A percentile compares a stretch with the other conserved stretches of the same genome.
Conservation (phyloP, 2,113 vertebrate species). For the Ranitomeya variabilis region DNA sequence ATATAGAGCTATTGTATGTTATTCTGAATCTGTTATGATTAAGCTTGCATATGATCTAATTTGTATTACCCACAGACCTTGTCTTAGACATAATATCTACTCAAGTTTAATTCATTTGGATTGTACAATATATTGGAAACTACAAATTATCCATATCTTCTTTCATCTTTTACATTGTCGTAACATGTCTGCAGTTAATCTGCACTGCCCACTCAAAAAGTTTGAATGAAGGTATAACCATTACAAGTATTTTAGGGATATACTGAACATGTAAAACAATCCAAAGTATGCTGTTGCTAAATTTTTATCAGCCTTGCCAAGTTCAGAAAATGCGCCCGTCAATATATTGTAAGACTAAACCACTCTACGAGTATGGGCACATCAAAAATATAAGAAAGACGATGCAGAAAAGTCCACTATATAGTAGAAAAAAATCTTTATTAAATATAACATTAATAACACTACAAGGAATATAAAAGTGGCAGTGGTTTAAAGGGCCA, state of each 20-base stretch:
- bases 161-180: slow-evolving; percentile 30
- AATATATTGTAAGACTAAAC: too few species aligned
- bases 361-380: too few species aligned
- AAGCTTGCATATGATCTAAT: background rate
- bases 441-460: too few species aligned
- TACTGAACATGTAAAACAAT: too few species aligned
- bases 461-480: too few species aligned
- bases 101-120: background rate
- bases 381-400: too few species aligned
- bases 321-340: too few species aligned
- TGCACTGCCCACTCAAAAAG: slow-evolving; percentile 26
- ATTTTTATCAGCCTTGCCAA: background rate
- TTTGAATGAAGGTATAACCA: background rate
- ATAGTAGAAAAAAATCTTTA: too few species aligned
- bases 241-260: background rate
- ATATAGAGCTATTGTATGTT: background rate
- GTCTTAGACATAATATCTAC: background rate
- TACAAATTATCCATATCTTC: slow-evolving; percentile 35
- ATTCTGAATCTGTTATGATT: background rate
- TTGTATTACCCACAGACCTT: background rate
- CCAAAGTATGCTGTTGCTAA: background rate
- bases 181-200: slow-evolving; percentile 29
- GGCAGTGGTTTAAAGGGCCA: too few species aligned
- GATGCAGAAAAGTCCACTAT: too few species aligned
- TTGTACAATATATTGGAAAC: slow-evolving; percentile 2